Conservation (phyloP, 2,888 invertebrate species). For the Eledona agricola region DNA sequence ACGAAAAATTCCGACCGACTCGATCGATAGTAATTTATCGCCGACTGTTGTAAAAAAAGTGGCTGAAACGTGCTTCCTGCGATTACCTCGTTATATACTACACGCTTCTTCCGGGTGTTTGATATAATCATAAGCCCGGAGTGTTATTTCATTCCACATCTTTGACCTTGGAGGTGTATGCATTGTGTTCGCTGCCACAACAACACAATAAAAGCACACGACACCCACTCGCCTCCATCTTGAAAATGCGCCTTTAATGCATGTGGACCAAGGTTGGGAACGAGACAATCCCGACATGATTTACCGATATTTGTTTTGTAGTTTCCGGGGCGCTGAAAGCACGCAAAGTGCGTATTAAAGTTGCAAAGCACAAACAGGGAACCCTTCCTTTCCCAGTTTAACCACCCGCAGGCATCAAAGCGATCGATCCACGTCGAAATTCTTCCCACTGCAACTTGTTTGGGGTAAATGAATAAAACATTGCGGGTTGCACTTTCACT, state of each 20-base stretch:
- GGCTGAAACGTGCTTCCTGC: conserved; percentile 34
- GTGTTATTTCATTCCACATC: conserved; percentile 34
- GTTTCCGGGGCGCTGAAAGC: too few species aligned
- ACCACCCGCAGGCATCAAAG: neutral
- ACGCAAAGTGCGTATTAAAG: conserved; percentile 33
- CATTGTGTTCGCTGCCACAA: conserved; percentile 23
- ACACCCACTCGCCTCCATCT: conserved; percentile 11
- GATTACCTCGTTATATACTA: conserved; percentile 36
- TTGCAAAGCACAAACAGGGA: conserved; percentile 20
- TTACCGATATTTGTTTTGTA: too few species aligned
- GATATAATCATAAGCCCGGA: conserved; percentile 28
- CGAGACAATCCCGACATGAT: too few species aligned
- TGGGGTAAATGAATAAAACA: conserved; percentile 10
- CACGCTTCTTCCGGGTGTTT: conserved; percentile 38
- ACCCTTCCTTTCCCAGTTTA: conserved; percentile 14
- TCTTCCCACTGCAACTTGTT: neutral
- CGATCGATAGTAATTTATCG: conserved; percentile 8
- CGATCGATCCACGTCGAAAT: neutral
- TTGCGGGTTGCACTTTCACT: conserved; percentile 27
- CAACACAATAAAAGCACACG: conserved; percentile 12
- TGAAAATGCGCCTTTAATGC: conserved; percentile 10
- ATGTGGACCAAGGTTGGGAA: too few species aligned
- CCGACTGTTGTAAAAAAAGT: conserved; percentile 24
- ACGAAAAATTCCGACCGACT: conserved; percentile 17
- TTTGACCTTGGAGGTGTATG: conserved; percentile 35